phyloP scores from a whole-genome alignment of 2,797 vertebrate genomes.

The Falco novaeseelandiae region DNA sequence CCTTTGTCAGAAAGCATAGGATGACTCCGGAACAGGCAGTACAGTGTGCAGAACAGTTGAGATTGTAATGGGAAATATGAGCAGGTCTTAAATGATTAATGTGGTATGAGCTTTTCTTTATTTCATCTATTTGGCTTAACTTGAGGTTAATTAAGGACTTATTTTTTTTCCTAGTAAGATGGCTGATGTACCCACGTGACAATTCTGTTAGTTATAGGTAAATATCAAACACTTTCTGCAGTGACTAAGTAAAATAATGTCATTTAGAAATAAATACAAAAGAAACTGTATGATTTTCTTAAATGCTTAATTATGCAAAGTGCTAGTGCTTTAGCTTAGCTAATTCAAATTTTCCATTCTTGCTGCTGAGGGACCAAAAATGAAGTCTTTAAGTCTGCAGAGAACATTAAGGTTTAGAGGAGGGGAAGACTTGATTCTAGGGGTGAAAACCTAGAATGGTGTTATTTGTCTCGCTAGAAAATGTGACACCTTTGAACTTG shows the following conservation, averaged over 20 bases:
- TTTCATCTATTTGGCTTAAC: background rate
- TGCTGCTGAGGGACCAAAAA: background rate
- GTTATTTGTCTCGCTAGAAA: background rate
- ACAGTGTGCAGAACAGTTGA: background rate
- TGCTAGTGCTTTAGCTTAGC: background rate
- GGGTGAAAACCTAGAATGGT: background rate
- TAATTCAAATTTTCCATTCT: background rate
- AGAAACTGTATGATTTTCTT: background rate
- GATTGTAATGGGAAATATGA: background rate
- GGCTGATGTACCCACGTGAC: background rate
- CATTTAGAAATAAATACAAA: background rate
- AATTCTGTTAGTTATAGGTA: background rate
- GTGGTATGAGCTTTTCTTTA: background rate
- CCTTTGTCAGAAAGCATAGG: background rate
- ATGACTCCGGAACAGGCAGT: background rate
- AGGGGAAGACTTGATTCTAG: background rate
- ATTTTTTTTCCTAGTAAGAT: background rate
- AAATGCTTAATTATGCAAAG: background rate
- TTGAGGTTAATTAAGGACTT: background rate
- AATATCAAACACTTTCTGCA: background rate
- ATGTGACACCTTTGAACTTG: background rate
- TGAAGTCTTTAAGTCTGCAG: background rate
- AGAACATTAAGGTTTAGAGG: background rate
- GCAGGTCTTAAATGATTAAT: background rate
- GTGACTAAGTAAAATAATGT: background rate